Evolutionary conservation across 2,113 vertebrate genomes (phyloP).

Genomic region (Cyprinodon tularosa): DNA sequence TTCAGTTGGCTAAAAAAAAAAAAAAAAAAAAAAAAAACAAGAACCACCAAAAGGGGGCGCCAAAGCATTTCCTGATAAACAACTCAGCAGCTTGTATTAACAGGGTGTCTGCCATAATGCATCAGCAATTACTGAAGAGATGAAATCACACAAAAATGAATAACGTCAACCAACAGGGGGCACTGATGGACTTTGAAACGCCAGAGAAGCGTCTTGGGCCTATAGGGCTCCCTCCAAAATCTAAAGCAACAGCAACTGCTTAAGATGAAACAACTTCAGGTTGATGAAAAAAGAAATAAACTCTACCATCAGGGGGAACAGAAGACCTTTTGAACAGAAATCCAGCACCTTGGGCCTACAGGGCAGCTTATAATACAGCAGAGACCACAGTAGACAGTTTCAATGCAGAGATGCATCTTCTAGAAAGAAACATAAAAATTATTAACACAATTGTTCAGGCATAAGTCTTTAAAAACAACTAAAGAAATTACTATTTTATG

Average conservation of each 20-base stretch:
- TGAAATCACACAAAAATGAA: background rate
- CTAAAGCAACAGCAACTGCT: background rate
- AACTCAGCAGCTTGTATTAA: background rate
- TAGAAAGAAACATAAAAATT: background rate
- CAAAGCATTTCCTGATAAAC: background rate
- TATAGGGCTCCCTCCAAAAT: rapidly evolving
- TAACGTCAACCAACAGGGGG: conserved; percentile 16
- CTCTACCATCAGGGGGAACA: too few relatives aligned
- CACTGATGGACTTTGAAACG: background rate
- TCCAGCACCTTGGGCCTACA: too few relatives aligned
- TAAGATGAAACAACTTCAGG: too few relatives aligned
- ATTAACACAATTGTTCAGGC: background rate
- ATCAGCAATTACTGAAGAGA: background rate
- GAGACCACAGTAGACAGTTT: background rate
- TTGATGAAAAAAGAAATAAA: too few relatives aligned
- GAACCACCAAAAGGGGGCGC: conserved; percentile 12
- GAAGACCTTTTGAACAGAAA: too few relatives aligned
- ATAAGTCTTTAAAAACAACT: too few relatives aligned
- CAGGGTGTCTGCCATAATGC: background rate
- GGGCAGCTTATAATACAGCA: too few relatives aligned
- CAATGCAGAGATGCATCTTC: background rate
- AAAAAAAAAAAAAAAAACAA: background rate
- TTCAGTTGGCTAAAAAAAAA: background rate
- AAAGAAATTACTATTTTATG: background rate
- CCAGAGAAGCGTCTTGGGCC: background rate